Base-by-base conservation (phyloP, 2,113 vertebrate genomes). In the Eolophus roseicapilla region DNA sequence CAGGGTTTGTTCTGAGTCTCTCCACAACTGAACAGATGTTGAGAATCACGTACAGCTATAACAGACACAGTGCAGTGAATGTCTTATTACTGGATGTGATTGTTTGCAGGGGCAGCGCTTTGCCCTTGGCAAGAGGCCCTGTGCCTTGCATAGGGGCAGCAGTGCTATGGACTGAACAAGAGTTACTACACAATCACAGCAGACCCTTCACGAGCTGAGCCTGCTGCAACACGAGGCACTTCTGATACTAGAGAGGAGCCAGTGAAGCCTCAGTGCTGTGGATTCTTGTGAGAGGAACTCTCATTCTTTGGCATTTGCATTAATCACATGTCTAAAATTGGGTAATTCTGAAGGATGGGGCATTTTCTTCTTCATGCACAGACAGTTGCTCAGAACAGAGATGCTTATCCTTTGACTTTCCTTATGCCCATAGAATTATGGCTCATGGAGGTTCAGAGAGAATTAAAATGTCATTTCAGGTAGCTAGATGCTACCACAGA, bases 151-250 rank as follows among this genome's bases (percentile, higher is more conserved):
- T 55, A 76, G 86, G 43, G n/a, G 43, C 60, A 77, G 83, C 23
- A 0, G 1, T 19, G 64, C 49, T 15, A 15, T 4, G 69, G 11
- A 21, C 35, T 62, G 63, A 39, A 50, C 19, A 16, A 9, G 24
- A 81, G 27, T 44, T 49, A 6, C 25, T 19, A 4, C 3, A 1
- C 43, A 41, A 41, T 41, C 41, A 9, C 35, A 39, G 81, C 55
- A 31, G 21, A 20, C 7, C 7, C 49, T 13, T 7, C 18, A 10
- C 0, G 2, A 62, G 11, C 67, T 57, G 57, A 55, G 64, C 7
- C 37, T n/a, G 43, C 67, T 78, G 77, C 49, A 46, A 28, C 10
- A 2, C 0, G 4, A 29, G 21, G 21, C 7, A 21, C 70, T 90
- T 41, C 65, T 71, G 21, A 3, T 27, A 2, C n/a, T 18, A 6